Conservation (phyloP, 2,113 vertebrate species). For the Xerus inauris region DNA sequence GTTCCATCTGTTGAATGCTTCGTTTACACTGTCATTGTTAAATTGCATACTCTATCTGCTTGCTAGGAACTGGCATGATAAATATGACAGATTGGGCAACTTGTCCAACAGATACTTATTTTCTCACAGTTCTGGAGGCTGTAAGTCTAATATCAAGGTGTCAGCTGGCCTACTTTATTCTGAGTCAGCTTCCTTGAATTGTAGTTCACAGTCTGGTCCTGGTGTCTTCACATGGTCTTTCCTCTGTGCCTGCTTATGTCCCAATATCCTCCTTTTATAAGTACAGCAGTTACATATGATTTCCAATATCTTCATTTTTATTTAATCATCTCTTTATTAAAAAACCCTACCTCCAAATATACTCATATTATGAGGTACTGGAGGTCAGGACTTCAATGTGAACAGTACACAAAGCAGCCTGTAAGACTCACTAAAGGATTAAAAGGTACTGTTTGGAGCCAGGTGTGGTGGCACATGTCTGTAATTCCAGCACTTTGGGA, state of each 20-base stretch:
- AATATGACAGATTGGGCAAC: not conserved
- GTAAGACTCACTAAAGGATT: not conserved
- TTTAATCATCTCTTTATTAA: not conserved
- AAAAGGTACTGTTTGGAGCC: not conserved
- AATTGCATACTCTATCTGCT: not conserved
- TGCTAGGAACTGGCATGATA: not conserved
- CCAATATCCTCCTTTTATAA: not conserved
- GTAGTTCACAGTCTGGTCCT: not conserved
- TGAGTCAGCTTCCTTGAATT: not conserved
- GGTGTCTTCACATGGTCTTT: not conserved
- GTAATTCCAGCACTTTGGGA: too few species aligned
- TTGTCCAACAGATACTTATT: not conserved
- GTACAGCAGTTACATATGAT: not conserved
- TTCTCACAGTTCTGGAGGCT: not conserved
- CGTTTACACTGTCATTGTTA: not conserved
- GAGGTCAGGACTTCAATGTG: not conserved
- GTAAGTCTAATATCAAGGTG: too few species aligned
- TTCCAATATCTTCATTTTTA: not conserved
- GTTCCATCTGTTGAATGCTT: not conserved
- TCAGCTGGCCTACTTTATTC: not conserved
- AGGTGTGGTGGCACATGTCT: too few species aligned
- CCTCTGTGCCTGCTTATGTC: not conserved
- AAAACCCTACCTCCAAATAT: not conserved
- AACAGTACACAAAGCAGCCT: not conserved
- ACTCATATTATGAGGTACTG: not conserved